Evolutionary conservation across 2,113 vertebrate genomes (phyloP).

Genomic region (Pseudorectes ferrugineus): DNA sequence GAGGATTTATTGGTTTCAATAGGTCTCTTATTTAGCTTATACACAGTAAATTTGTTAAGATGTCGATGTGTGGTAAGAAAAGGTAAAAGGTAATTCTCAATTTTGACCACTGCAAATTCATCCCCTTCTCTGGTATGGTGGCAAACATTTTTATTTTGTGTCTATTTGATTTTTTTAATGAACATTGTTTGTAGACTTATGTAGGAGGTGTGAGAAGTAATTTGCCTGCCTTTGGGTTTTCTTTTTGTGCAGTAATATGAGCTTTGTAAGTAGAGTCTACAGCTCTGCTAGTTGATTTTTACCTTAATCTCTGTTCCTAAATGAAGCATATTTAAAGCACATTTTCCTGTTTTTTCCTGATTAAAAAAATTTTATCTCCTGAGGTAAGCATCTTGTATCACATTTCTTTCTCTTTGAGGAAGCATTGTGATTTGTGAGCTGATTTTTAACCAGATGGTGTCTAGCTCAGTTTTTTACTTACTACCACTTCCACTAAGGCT

Average conservation of each 20-base stretch:
- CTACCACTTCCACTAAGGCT: not conserved
- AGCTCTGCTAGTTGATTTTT: not conserved
- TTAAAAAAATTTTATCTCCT: not conserved
- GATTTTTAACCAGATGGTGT: not conserved
- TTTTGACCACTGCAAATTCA: not conserved
- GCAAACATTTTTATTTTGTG: not conserved
- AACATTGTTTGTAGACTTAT: not conserved
- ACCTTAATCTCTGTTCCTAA: not conserved
- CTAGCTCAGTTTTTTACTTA: not conserved
- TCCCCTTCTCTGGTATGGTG: not conserved
- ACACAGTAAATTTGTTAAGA: not conserved
- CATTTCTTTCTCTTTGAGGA: not conserved
- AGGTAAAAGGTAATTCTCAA: not conserved
- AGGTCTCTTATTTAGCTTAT: not conserved
- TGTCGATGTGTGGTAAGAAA: not conserved
- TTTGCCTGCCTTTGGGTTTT: not conserved
- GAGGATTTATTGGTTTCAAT: not conserved
- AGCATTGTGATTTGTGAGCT: not conserved
- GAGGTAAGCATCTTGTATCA: not conserved
- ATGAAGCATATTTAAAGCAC: not conserved
- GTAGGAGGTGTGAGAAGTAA: not conserved
- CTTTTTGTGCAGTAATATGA: not conserved
- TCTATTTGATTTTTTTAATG: not conserved
- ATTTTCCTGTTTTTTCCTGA: not conserved
- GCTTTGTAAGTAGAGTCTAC: not conserved